A percentile compares a stretch with the other conserved stretches of the same genome.
Conservation (phyloP, 2,797 vertebrate genomes). For the Thripadectes ignobilis region DNA sequence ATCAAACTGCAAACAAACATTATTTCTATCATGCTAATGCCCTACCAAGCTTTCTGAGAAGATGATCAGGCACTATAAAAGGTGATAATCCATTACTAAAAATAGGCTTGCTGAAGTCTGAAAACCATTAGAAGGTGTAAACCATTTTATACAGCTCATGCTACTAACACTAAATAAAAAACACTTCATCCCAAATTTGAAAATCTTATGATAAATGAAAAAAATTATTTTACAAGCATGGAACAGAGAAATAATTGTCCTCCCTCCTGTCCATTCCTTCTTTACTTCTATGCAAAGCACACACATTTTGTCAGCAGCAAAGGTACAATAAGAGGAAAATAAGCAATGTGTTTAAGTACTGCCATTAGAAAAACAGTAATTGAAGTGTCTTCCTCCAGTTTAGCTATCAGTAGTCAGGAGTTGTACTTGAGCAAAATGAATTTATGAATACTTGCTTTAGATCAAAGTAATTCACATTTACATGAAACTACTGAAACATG, state of each 20-base stretch:
- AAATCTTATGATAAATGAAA: not conserved
- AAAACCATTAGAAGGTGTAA: constrained; percentile 1
- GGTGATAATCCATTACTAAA: constrained; percentile 61
- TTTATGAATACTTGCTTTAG: not conserved
- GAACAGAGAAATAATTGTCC: not conserved
- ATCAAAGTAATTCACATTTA: not conserved
- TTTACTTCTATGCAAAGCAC: not conserved
- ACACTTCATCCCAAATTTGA: not conserved
- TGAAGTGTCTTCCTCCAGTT: not conserved
- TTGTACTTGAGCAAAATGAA: not conserved
- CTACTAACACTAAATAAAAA: not conserved
- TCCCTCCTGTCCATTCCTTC: not conserved
- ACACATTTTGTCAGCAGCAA: not conserved
- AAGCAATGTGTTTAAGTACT: not conserved
- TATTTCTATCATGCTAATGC: constrained; percentile 43
- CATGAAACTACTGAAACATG: not conserved
- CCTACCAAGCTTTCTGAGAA: constrained; percentile 40
- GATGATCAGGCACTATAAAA: constrained; percentile 56
- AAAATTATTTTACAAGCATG: not conserved
- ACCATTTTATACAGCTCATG: not conserved
- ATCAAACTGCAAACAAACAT: not conserved
- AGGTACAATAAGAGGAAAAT: not conserved
- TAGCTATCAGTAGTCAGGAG: not conserved
- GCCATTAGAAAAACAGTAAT: not conserved
- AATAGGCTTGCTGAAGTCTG: constrained; percentile 41